Base-by-base conservation (phyloP, 1,140 invertebrate genomes). In the Metopolophium dirhodum region DNA sequence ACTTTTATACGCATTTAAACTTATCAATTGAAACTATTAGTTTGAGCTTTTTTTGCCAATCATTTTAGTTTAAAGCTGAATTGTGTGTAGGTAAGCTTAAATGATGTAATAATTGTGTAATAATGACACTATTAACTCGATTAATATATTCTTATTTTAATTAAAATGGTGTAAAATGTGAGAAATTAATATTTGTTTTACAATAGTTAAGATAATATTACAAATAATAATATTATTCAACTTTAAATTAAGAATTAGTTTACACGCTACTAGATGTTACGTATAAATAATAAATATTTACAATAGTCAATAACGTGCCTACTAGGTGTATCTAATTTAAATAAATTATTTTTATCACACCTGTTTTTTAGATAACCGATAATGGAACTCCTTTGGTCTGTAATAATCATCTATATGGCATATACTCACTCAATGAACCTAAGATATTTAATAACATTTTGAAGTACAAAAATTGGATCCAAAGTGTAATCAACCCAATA, bases 401-500 rank as follows among this genome's bases (percentile, higher is more conserved):
- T 37, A 68, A 90, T 61, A 45, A 68, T 45, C 57, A 61, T 68
- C 7, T 90, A 47, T 68, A 90, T 68, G 89, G 89, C 1, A 90
- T 90, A n/a, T n/a, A 90, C 23, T 90, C 57, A 26, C 45, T 61
- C 54, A 35, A 45, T 68, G 61, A 68, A 45, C 54, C 89, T 18
- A 90, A 23, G 3, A 20, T 68, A 20, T 90, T 90, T 20, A 90
- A 61, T 68, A 61, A 90, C 8, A 90, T 90, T 68, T 61, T 90
- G 0, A 90, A 90, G 26, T 90, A 90, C 89, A 61, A n/a, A 2
- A 68, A 47, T 68, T 90, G 89, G 89, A 90, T 90, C 8, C 37
- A 45, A 45, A 90, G 47, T 90, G 0, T 68, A n/a, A 90, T 61
- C 22, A 20, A 18, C 11, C 35, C 23, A 8, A 45, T 26, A n/a